A percentile compares a stretch with the other conserved stretches of the same genome.
Evolutionary conservation across 1,140 invertebrate species (phyloP).

Genomic region (Trichonephila clavata): DNA sequence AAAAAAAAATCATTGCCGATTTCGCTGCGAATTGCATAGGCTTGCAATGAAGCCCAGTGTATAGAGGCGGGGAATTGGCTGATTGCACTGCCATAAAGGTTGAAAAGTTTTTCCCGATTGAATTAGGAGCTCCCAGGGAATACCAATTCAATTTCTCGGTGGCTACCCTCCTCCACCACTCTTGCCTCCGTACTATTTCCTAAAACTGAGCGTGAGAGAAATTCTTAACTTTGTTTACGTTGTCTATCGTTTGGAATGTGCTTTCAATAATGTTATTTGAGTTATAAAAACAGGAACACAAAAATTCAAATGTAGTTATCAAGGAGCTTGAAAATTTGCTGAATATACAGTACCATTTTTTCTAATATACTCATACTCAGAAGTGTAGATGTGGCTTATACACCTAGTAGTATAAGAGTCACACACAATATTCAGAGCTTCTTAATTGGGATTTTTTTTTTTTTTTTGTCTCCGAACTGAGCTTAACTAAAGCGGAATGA

Average conservation of each 20-base stretch:
- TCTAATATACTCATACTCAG: background rate
- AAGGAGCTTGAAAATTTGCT: background rate
- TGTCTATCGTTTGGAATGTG: constrained; percentile 26
- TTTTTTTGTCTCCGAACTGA: background rate
- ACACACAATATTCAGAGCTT: background rate
- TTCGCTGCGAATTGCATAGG: constrained; percentile 11
- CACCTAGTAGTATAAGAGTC: too few relatives aligned
- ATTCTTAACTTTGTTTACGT: constrained; percentile 53
- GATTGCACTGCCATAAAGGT: constrained; percentile 67
- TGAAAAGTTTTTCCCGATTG: constrained; percentile 68
- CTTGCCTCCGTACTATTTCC: background rate
- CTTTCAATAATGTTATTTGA: constrained; percentile 58
- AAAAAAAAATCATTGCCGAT: background rate
- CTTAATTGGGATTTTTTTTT: background rate
- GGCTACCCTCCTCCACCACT: background rate
- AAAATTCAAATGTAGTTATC: constrained; percentile 4
- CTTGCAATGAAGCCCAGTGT: constrained; percentile 6
- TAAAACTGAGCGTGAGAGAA: constrained; percentile 59
- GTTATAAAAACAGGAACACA: background rate
- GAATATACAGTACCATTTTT: background rate
- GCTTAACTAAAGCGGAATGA: background rate
- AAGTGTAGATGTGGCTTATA: too few relatives aligned
- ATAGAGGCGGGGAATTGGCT: background rate
- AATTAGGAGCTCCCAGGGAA: constrained; percentile 54
- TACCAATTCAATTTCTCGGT: constrained; percentile 54